phyloP scores from a whole-genome alignment of 1,140 invertebrate species.

The Alviniconcha marisindica region DNA sequence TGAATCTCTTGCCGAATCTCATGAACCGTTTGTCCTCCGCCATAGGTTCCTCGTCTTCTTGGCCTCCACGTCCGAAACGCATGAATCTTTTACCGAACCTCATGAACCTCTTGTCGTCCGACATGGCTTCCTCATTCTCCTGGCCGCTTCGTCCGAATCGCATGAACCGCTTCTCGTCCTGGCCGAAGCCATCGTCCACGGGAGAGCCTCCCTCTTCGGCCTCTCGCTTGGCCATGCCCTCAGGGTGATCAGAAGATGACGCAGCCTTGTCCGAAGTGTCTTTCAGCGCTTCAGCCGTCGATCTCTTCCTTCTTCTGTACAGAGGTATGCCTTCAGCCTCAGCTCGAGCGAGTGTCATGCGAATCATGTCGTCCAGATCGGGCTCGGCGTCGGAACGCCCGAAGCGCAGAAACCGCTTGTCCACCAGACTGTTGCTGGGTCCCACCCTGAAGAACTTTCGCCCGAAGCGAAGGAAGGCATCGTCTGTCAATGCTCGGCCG shows the following conservation, averaged over 20 bases:
- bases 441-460: slow-evolving; percentile 45
- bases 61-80: slow-evolving; percentile 48
- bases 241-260: background rate
- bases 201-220: background rate
- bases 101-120: slow-evolving; percentile 17
- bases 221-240: slow-evolving; percentile 6
- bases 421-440: slow-evolving; percentile 29
- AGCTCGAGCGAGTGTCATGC: slow-evolving; percentile 30
- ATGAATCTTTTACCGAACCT: slow-evolving; percentile 65
- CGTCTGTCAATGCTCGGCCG: slow-evolving; percentile 46
- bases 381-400: slow-evolving; percentile 51
- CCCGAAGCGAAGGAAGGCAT: slow-evolving; percentile 51
- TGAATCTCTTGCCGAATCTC: slow-evolving; percentile 70
- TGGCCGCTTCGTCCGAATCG: background rate
- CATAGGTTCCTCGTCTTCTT: slow-evolving; percentile 28
- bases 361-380: slow-evolving; percentile 36
- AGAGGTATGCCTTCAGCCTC: background rate
- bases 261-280: background rate
- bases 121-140: background rate
- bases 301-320: slow-evolving; percentile 33
- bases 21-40: slow-evolving; percentile 65
- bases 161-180: slow-evolving; percentile 37
- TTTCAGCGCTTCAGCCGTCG: background rate
- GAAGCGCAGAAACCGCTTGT: slow-evolving; percentile 69
- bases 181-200: background rate